Evolutionary conservation across 2,797 vertebrate genomes (phyloP), one percentile per base, ranked within the genome.

Genomic region (Pogonophryne albipinna): DNA sequence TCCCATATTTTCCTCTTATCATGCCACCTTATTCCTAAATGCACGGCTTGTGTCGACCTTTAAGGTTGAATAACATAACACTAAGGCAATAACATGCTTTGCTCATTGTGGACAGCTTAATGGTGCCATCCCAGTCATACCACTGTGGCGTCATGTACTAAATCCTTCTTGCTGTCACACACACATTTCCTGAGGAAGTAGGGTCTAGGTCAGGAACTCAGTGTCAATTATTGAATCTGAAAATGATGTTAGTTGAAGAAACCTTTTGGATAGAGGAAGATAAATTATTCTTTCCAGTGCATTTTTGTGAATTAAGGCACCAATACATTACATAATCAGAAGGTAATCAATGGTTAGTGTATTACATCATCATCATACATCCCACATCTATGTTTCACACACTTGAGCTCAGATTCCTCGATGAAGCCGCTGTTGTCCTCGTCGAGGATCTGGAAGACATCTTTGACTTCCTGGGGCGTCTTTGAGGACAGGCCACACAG

Each of bases 401-500:
- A 99, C 98, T 96, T 97, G 75, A 99, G 95, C 80, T 99, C 98
- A 0, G 96, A 94, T 92, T 97, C 96, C 78, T 99, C 98, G 68
- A 99, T 95, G 93, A 91, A 99, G 59, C 97, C 98, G 11, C 96
- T 99, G 86, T 96, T 94, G 77, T 99, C 97, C 0, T 96, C 96
- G 77, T 99, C 98, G 12, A 99, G 93, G 80, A 97, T 93, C 80
- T 89, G 88, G 89, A 99, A 99, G 80, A 98, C 96, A 12, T 97
- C 94, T 91, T 96, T 96, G 83, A 99, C 82, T 90, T 99, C 96
- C 79, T 95, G 88, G 64, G 95, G 94, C 0, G 94, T 96, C 94
- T 98, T 99, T 84, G 97, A 95, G 83, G 96, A 95, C 84, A 99
- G 94, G 71, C 98, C 98, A 59, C 95, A 98, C 60, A 97, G 92